Conservation (phyloP, 1,140 invertebrate genomes). For the Wasmannia auropunctata region DNA sequence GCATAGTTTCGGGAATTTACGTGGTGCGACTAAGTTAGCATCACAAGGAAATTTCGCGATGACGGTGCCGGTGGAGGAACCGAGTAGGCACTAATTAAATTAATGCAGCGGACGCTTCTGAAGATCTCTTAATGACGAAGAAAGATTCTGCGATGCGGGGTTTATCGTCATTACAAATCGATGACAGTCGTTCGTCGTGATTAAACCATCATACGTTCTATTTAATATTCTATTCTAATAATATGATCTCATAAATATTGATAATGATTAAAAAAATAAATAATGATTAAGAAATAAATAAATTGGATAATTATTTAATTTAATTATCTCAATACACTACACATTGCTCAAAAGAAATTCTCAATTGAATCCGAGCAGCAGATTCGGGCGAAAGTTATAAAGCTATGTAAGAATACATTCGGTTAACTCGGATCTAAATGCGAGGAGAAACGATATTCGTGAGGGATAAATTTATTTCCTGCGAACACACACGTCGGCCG, state of each 20-base stretch:
- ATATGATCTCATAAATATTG: no score
- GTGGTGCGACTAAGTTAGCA: not conserved
- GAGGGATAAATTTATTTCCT: not conserved
- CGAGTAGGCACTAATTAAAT: not conserved
- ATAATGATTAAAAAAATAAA: no score
- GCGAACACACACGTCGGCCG: not conserved
- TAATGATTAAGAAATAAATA: not conserved
- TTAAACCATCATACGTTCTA: not conserved
- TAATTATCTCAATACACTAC: not conserved
- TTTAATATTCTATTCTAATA: not conserved
- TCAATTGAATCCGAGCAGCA: not conserved
- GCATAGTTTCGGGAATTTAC: constrained; percentile 32
- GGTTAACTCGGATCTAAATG: not conserved
- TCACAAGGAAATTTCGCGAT: constrained; percentile 1
- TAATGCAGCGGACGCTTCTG: not conserved
- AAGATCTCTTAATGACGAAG: constrained; percentile 1
- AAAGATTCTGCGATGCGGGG: not conserved
- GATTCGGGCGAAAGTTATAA: not conserved
- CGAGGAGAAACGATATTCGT: not conserved
- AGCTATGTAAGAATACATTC: not conserved
- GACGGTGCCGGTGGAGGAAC: not conserved
- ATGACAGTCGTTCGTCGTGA: not conserved
- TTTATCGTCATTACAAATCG: not conserved
- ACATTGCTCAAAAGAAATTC: not conserved
- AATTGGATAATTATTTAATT: not conserved